Evolutionary conservation across 2,888 invertebrate genomes (phyloP), one percentile per base, ranked within the genome.

Genomic region (Chymomyza procnemis): DNA sequence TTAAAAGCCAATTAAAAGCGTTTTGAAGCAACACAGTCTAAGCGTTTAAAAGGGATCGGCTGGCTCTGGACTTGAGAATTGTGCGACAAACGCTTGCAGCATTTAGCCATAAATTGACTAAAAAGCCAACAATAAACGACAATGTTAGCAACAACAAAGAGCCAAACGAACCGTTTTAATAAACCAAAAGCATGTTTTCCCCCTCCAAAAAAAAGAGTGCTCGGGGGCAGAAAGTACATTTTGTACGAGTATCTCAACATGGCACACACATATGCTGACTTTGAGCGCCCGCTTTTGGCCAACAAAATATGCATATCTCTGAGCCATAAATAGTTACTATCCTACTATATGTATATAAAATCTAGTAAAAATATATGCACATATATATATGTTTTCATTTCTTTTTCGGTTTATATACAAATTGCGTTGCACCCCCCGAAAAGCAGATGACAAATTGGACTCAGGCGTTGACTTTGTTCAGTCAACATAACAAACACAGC

Each of bases 1-100:
- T 85, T 85, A 85, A 88, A 88, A 86, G 75, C 74, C 88, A 88
- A 85, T 85, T 85, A 85, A 86, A 84, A 76, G 80, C 71, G 71
- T 87, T 70, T 66, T 63, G 66, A 66, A 56, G 70, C 70, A 64
- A 64, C 64, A 69, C 41, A 69, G 64, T 70, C 52, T n/a, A n/a
- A 18, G 50, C 18, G 80, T 70, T 74, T 72, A 69, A 73, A n/a
- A 76, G 19, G 73, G n/a, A 57, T 56, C 57, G 19, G 18, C 47
- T 57, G 50, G 61, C 48, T 47, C 34, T 50, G 30, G 30, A 3
- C 46, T 9, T 12, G 47, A 26, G 34, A 22, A 30, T 14, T 19
- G 18, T 16, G 76, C 64, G 64, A 68, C 55, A 46, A 26, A 21
- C 66, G 64, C 66, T 61, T 65, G 79, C 71, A 71, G 52, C 22